Conservation (phyloP, 2,113 vertebrate genomes). For the Bujurquina vittata region DNA sequence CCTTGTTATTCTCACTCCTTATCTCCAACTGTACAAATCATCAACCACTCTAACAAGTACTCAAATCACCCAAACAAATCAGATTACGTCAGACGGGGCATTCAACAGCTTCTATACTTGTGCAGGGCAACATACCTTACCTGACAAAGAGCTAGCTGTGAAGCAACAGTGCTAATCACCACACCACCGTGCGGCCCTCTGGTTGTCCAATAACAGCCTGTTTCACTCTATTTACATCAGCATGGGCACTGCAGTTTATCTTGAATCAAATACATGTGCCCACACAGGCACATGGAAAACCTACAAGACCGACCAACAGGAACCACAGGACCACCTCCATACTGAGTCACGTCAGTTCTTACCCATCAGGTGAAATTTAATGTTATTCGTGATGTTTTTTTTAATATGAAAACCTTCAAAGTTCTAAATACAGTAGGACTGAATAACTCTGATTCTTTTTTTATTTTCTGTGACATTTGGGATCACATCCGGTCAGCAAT, state of each 20-base stretch:
- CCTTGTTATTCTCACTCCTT: slow-evolving; percentile 5
- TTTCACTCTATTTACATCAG: not conserved
- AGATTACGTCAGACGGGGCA: not conserved
- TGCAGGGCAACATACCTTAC: no score
- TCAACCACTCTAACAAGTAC: not conserved
- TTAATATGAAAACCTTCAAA: not conserved
- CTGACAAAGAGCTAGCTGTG: no score
- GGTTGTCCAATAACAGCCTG: not conserved
- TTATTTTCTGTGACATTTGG: not conserved
- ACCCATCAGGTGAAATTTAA: no score
- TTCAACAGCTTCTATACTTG: not conserved
- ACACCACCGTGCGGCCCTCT: not conserved
- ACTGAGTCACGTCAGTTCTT: not conserved
- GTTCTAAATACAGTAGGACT: not conserved
- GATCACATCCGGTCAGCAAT: not conserved
- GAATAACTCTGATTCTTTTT: not conserved
- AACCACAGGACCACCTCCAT: no score
- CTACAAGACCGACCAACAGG: no score
- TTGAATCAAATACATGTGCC: not conserved
- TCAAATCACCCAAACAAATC: slow-evolving; percentile 3
- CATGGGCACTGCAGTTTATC: not conserved
- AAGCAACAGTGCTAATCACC: no score
- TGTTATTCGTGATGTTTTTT: not conserved
- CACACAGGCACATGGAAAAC: not conserved
- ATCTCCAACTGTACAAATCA: slow-evolving; percentile 2